Evolutionary conservation across 2,113 vertebrate genomes (phyloP), one percentile per base, ranked within the genome.

Genomic region (Turnix velox): DNA sequence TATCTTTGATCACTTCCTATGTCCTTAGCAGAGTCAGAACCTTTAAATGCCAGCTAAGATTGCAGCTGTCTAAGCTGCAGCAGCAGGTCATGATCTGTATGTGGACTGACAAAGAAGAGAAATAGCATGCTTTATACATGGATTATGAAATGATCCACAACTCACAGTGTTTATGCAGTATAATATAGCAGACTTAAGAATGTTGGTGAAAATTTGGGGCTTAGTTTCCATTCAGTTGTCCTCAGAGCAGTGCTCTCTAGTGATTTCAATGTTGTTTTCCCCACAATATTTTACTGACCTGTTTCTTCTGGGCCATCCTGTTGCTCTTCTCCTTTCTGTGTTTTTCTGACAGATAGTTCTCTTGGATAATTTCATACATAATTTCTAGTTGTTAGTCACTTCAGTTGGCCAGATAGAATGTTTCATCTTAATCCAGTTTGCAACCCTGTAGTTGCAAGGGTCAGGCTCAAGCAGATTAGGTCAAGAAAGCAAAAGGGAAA

Each of bases 21-120:
- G 19, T 67, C 3, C 0, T 84, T 43, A 35, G 18, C 22, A 65
- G 62, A 40, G 9, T 84, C 76, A 57, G 35, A 88, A 77, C 43
- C 27, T 74, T 8, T 39, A 40, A 66, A 62, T 61, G 30, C 30
- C 12, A 45, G 9, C n/a, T 62, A 7, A 46, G 51, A 9, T 30
- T 66, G 9, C 55, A 83, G 33, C 20, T 73, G 6, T 33, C 25
- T 48, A 14, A 76, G 40, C 40, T 68, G 20, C 40, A 66, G 55
- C 7, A 30, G 14, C 67, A 71, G n/a, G 12, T 91, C 0, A 0
- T 65, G 18, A 61, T 72, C 15, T 20, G 17, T 55, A 25, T 1
- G 3, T 91, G 37, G 22, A 35, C 71, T 87, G 39, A 71, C 43
- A 59, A 1, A 42, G 25, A 71, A 62, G 55, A 30, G 31, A 68